Conservation (phyloP, 2,113 vertebrate species). For the Myrmecophaga tridactyla region DNA sequence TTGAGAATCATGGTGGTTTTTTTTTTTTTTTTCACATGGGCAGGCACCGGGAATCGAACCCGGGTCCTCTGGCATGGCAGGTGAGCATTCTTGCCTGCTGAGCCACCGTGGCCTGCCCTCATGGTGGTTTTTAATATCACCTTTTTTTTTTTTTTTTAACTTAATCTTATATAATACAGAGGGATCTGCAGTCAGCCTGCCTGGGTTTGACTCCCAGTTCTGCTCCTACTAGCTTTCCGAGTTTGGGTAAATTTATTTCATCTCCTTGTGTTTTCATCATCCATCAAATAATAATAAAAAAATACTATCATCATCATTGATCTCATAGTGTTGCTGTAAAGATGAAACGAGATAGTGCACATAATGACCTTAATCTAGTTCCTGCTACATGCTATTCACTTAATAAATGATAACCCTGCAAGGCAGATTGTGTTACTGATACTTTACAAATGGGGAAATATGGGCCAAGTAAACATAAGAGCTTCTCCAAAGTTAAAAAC, state of each 20-base stretch:
- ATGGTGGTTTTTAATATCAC: not conserved
- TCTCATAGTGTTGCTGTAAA: not conserved
- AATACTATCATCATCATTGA: not conserved
- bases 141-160: not conserved
- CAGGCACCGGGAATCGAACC: too few species aligned
- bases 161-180: not conserved
- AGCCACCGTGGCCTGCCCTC: too few species aligned
- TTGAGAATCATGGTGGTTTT: not conserved
- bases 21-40: not conserved
- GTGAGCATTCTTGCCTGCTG: too few species aligned
- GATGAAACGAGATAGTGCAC: not conserved
- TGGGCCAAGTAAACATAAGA: not conserved
- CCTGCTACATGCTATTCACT: not conserved
- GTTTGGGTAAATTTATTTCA: not conserved
- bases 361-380: not conserved
- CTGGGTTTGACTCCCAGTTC: not conserved
- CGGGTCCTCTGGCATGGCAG: too few species aligned
- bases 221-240: not conserved
- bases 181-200: not conserved
- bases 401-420: not conserved
- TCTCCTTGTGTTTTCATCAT: not conserved
- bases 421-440: not conserved
- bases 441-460: not conserved
- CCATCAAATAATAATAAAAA: not conserved
- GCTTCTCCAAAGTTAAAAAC: not conserved